A percentile compares a stretch with the other conserved stretches of the same genome.
These are phyloP conservation scores for Dicrostonyx torquatus DNA, from an alignment of 2,797 vertebrate genomes.

Conservation along the genomic window DNA sequence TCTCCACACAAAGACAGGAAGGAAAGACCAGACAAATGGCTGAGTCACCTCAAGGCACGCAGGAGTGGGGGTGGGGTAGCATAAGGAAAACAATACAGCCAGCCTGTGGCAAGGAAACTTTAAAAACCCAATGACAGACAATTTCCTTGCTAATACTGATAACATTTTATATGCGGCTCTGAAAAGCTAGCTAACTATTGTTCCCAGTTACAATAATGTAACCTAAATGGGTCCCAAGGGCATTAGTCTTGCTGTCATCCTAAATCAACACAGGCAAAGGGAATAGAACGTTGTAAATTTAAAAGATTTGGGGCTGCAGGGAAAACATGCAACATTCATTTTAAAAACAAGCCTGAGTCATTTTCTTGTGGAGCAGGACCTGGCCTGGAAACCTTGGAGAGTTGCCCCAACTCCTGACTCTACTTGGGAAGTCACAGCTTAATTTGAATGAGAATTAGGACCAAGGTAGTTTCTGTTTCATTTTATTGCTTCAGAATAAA, in stretches of 20 bases:
- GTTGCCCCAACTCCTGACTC: neutral
- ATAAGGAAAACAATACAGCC: conserved; percentile 75
- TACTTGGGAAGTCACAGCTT: neutral
- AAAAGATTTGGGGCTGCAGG: neutral
- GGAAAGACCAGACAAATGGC: conserved; percentile 85
- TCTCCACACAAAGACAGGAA: conserved; percentile 87
- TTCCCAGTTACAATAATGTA: neutral
- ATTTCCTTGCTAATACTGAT: conserved; percentile 67
- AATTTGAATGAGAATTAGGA: conserved; percentile 18
- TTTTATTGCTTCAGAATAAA: conserved; percentile 21
- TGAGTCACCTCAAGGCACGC: conserved; percentile 70
- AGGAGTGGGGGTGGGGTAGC: conserved; percentile 62
- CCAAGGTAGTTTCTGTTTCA: neutral
- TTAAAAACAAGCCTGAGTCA: conserved; percentile 7
- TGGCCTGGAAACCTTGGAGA: conserved; percentile 1
- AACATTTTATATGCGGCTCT: conserved; percentile 41
- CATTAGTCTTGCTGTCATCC: neutral
- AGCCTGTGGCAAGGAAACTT: conserved; percentile 67
- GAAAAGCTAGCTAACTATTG: conserved; percentile 25
- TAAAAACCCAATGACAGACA: conserved; percentile 53
- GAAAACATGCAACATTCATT: conserved; percentile 19
- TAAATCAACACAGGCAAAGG: neutral
- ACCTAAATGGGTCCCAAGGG: neutral
- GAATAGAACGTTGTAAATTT: conserved; percentile 10
- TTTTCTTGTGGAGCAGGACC: conserved; percentile 24